Percentiles rank a stretch among this genome's conserved stretches.
phyloP scores from a whole-genome alignment of 2,797 vertebrate genomes.

The Oophaga sylvatica region DNA sequence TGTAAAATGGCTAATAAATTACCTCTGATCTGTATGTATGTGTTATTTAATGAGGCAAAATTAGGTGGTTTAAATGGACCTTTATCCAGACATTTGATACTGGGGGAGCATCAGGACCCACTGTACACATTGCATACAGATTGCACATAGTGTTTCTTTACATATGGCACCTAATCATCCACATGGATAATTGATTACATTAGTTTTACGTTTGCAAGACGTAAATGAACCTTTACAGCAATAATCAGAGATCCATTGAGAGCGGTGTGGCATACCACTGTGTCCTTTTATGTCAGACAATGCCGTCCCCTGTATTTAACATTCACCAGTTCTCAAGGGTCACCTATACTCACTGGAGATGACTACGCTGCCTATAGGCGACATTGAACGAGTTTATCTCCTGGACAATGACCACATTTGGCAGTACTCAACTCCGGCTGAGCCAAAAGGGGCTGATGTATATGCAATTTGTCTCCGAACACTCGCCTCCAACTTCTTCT shows the following conservation, averaged over 20 bases:
- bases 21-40: no score
- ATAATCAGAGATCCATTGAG: background rate
- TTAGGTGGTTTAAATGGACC: no score
- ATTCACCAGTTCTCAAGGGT: background rate
- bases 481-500: conserved; percentile 18
- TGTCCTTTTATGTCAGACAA: background rate
- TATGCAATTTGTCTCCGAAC: conserved; percentile 47
- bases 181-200: background rate
- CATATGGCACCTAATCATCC: background rate
- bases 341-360: background rate
- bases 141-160: background rate
- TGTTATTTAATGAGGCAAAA: no score
- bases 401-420: conserved; percentile 35
- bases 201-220: background rate
- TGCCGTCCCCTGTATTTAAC: background rate
- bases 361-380: conserved; percentile 20
- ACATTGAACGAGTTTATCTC: conserved; percentile 26
- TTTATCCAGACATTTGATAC: no score
- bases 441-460: conserved; percentile 35
- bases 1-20: no score
- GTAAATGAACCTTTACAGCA: background rate
- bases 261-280: background rate
- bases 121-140: no score
- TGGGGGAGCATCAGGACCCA: no score
- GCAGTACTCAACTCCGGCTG: conserved; percentile 14